Base-by-base conservation (phyloP, 1,140 invertebrate species). In the Geopemphigus sp. region DNA sequence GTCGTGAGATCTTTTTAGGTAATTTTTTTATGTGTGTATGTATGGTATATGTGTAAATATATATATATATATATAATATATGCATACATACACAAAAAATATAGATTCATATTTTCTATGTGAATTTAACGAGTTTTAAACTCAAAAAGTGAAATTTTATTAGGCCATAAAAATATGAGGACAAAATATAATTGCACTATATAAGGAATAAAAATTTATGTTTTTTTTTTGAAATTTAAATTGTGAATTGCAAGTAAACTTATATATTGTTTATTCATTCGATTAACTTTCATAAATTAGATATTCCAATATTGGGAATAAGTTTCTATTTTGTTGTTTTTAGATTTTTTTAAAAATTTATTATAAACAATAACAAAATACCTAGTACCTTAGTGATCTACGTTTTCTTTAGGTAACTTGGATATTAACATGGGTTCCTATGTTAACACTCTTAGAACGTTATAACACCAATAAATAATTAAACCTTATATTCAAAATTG, bases 71-170 rank as follows among this genome's bases (percentile, higher is more conserved):
- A 17, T 61, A 26, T 29, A 1, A 29, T 61, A 12, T 1, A 12
- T 50, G 14, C 32, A 24, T 8, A 47, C 22, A 47, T 17, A 47
- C 12, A 68, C 11, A 70, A 24, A 53, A 53, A 53, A 29, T 53
- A 14, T 72, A 54, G 26, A 8, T 72, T 50, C 39, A 26, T 68
- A 68, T 50, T 50, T 50, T 68, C n/a, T 68, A 26, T 68, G 14
- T 68, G 39, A 68, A 50, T 68, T 68, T 10, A 68, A 32, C 8
- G 22, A 68, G 22, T 50, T 68, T 68, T 68, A 3, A 17, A 50
- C 15, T 68, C 39, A 17, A 50, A 68, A 50, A 68, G 19, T 68
- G 3, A 26, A 17, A 68, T 47, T 47, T 45, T 47, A 14, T 24
- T 68, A 50, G 39, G 45, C n/a, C 45, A 68, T 11, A 15, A 68